Percentiles rank a stretch among this genome's conserved stretches.
Evolutionary conservation across 2,797 vertebrate species (phyloP).

Genomic region (Spinibarbus caldwelli): DNA sequence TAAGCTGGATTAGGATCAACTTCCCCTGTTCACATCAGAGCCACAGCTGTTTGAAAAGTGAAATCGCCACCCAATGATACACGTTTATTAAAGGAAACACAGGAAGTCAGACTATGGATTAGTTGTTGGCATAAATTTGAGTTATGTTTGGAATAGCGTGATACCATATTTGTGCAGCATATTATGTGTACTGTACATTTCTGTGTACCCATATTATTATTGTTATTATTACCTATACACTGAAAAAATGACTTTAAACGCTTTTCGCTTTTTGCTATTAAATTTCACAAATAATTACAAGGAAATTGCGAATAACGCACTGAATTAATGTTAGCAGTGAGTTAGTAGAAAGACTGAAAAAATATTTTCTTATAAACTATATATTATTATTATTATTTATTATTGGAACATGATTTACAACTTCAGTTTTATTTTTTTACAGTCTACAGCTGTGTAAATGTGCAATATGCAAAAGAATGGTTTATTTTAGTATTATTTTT

Average conservation of each 20-base stretch:
- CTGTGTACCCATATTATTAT: not conserved
- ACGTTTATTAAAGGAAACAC: not conserved
- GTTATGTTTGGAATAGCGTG: not conserved
- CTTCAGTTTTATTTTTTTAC: no score
- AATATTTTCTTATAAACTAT: not conserved
- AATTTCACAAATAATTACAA: not conserved
- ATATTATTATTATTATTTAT: no score
- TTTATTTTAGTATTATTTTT: not conserved
- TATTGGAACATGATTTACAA: no score
- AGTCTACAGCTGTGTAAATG: not conserved
- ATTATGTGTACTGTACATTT: not conserved
- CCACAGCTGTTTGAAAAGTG: not conserved
- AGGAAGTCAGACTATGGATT: not conserved
- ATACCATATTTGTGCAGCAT: not conserved
- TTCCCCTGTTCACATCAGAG: constrained; percentile 5
- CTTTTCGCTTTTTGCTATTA: no score
- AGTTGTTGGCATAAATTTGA: not conserved
- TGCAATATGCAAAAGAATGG: not conserved
- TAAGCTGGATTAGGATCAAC: not conserved
- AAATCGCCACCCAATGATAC: not conserved
- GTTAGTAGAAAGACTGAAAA: not conserved
- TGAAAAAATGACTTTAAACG: not conserved
- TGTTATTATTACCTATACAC: not conserved
- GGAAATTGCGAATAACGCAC: not conserved
- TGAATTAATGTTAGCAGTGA: no score